Conservation (phyloP, 2,888 invertebrate genomes). For the Leptothorax acervorum region DNA sequence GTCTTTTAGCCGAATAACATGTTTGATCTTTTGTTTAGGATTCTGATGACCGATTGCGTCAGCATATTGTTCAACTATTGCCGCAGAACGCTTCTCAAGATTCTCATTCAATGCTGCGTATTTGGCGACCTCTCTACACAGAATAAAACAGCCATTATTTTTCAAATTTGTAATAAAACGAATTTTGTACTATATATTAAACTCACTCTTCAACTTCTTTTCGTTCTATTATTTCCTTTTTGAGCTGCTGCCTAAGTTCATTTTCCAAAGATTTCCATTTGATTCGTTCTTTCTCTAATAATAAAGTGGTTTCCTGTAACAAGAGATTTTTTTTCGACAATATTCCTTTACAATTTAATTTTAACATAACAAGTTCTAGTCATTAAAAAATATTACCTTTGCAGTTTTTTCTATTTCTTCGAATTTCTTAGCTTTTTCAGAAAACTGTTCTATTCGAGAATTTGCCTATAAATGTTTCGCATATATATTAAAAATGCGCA, state of each 20-base stretch:
- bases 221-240: slow-evolving; percentile 69
- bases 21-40: slow-evolving; percentile 89
- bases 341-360: background rate
- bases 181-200: background rate
- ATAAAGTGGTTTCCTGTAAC: slow-evolving; percentile 49
- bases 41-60: slow-evolving; percentile 89
- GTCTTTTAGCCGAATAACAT: slow-evolving; percentile 86
- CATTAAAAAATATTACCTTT: slow-evolving; percentile 52
- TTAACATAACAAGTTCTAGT: background rate
- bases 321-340: background rate
- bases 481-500: slow-evolving; percentile 4
- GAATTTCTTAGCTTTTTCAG: slow-evolving; percentile 47
- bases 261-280: slow-evolving; percentile 63
- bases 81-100: slow-evolving; percentile 86
- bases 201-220: slow-evolving; percentile 75
- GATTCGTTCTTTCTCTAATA: slow-evolving; percentile 65
- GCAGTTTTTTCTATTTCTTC: slow-evolving; percentile 40
- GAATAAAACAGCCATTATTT: slow-evolving; percentile 31
- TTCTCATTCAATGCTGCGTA: slow-evolving; percentile 82
- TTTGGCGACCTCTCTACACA: slow-evolving; percentile 74
- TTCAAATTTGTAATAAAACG: background rate
- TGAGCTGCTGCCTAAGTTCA: slow-evolving; percentile 64
- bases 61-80: slow-evolving; percentile 87
- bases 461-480: slow-evolving; percentile 61
- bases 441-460: slow-evolving; percentile 52